Percentiles rank a stretch among this genome's conserved stretches.
Evolutionary conservation across 2,113 vertebrate species (phyloP).

Genomic region (Cnemophilus loriae): DNA sequence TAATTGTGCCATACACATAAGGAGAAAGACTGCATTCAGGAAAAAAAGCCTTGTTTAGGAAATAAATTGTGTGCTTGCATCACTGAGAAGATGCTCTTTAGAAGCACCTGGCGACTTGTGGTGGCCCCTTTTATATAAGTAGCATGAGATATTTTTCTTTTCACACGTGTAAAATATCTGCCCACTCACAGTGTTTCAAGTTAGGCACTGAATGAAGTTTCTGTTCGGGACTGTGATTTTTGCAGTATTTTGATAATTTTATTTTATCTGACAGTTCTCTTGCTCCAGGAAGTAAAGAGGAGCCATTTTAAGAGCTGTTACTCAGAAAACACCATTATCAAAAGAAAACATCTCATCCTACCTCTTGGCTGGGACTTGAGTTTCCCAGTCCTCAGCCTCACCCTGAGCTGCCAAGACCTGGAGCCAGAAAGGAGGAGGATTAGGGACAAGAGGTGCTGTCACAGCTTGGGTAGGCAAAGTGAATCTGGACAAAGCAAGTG

Average conservation of each 20-base stretch:
- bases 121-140: not conserved
- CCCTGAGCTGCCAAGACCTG: not conserved
- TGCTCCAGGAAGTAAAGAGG: not conserved
- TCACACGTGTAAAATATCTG: not conserved
- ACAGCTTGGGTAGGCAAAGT: not conserved
- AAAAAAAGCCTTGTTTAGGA: not conserved
- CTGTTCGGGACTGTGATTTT: not conserved
- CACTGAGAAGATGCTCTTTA: not conserved
- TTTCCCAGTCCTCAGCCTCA: not conserved
- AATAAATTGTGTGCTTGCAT: not conserved
- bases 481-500: not conserved
- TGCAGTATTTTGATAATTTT: not conserved
- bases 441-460: fast-evolving
- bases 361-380: not conserved
- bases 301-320: not conserved
- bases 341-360: not conserved
- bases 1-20: not conserved
- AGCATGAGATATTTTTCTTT: not conserved
- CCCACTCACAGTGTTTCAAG: not conserved
- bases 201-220: not conserved
- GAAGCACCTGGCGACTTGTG: not conserved
- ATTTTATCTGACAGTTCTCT: not conserved
- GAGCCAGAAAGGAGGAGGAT: not conserved
- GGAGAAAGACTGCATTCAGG: not conserved
- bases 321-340: not conserved